Base-by-base conservation (phyloP, 37 sponge, comb jelly and placozoan species). In the Eunapius fragilis region DNA sequence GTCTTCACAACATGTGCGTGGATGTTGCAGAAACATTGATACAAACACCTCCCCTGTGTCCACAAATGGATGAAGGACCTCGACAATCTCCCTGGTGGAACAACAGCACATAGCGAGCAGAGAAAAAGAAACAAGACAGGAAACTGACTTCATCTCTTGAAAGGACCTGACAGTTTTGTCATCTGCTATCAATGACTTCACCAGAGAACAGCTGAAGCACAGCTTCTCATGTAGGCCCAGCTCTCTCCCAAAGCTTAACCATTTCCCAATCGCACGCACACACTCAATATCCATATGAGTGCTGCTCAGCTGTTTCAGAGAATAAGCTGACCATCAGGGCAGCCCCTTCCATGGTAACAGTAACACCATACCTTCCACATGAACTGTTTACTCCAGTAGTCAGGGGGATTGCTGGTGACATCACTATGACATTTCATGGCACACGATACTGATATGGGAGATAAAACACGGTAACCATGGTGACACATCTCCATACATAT, bases 201-300 rank as follows among this genome's bases (percentile, higher is more conserved):
- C 79, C 37, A 78, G 80, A 1, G 67, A 48, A 49, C 78, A 79
- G 50, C 32, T 71, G 50, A 89, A 89, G 71, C 80, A 78, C 3
- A 49, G 50, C 68, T 84, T 75, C 11, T 78, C 80, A 14, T 75
- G 77, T 23, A 90, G 76, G 31, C 67, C 50, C 24, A 90, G 73
- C 23, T 68, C 69, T 17, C 75, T 48, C 37, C 86, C 86, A 85
- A 90, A 75, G 80, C 80, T 49, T 45, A 90, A 77, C 7, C 86
- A 85, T 37, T 75, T 26, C 69, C 81, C 81, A 69, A 87, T 3
- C 3, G 41, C 41, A 41, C 41, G 41, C 6, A 41, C 41, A 41
- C 41, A 41, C 6, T 41, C 41, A 41, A 41, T 6, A 41, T 41
- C 41, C 3, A 41, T 9, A 41, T 6, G 6, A 6, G 41, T 41